Evolutionary conservation across 2,113 vertebrate species (phyloP).

Genomic region (Sclerurus mexicanus): DNA sequence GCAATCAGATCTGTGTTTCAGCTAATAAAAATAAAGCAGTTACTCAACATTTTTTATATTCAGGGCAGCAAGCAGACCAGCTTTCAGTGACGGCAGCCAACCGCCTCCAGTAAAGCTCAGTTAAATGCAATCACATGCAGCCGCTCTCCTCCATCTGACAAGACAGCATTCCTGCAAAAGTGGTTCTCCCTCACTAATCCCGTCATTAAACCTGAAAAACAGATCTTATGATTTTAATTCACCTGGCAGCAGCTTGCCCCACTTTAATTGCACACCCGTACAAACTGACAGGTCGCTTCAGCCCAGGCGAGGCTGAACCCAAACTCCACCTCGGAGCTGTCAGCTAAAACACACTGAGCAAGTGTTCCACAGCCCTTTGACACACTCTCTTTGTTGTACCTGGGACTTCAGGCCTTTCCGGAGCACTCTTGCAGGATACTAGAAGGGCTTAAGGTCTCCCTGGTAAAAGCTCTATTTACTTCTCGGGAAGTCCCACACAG

Average conservation of each 20-base stretch:
- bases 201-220: neutral
- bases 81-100: neutral
- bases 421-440: neutral
- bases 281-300: accelerated
- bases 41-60: neutral
- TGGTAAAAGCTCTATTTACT: slow-evolving; percentile 10
- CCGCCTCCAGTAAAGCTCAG: neutral
- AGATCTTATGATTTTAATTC: neutral
- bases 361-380: neutral
- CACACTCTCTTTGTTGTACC: neutral
- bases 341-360: neutral
- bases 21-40: slow-evolving; percentile 19
- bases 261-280: neutral
- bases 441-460: neutral
- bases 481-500: slow-evolving; percentile 8
- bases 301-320: neutral
- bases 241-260: neutral
- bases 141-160: neutral
- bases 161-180: neutral
- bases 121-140: neutral
- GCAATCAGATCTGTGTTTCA: neutral
- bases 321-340: neutral
- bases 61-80: neutral
- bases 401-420: neutral
- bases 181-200: neutral